A percentile compares a stretch with the other conserved stretches of the same genome.
Evolutionary conservation across 2,113 vertebrate species (phyloP).

Genomic region (Mormyrus iriodes): DNA sequence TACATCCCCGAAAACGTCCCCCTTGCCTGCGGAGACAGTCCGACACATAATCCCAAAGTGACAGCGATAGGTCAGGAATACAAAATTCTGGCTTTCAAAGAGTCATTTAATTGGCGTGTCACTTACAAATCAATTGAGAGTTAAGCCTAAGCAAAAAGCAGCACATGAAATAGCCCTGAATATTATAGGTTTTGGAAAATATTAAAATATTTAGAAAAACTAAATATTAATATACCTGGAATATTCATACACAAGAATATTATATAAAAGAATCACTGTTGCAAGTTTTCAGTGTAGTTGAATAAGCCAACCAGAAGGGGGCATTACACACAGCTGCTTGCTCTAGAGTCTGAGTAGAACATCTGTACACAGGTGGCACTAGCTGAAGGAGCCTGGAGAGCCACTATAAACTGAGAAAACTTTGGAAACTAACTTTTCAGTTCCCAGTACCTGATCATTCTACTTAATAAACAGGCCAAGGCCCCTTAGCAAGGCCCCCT

Average conservation of each 20-base stretch:
- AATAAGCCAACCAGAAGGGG: neutral
- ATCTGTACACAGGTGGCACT: neutral
- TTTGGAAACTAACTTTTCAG: neutral
- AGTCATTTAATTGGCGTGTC: neutral
- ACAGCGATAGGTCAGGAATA: neutral
- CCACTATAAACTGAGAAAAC: neutral
- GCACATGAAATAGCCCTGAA: neutral
- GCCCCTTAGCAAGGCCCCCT: neutral
- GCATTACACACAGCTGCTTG: neutral
- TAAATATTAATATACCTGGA: neutral
- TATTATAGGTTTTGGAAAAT: neutral
- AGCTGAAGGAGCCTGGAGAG: neutral
- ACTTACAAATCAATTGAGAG: neutral
- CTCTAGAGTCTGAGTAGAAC: neutral
- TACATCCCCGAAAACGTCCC: slow-evolving; percentile 93
- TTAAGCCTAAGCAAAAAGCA: neutral
- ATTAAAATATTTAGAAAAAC: neutral
- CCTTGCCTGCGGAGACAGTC: slow-evolving; percentile 69
- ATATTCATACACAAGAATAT: neutral
- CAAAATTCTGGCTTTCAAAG: neutral
- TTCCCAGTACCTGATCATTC: neutral
- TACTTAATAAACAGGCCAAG: neutral
- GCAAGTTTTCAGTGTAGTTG: neutral
- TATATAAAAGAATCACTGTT: neutral
- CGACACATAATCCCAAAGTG: neutral